These are phyloP conservation scores for Centropus unirufus DNA, from an alignment of 2,113 vertebrate genomes.

Conservation along the genomic window DNA sequence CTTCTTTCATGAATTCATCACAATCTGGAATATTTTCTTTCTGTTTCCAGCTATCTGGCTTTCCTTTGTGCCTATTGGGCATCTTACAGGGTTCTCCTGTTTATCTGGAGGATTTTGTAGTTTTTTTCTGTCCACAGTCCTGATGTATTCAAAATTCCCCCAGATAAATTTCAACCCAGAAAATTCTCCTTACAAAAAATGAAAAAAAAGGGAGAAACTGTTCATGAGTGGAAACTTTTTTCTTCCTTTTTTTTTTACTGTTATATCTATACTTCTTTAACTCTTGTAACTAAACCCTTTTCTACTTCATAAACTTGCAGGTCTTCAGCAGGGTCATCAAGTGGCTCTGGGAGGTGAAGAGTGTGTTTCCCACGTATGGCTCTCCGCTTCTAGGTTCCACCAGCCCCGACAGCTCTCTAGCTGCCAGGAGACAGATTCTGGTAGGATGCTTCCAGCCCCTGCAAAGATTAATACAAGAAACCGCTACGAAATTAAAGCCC, in stretches of 20 bases:
- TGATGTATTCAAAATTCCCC: neutral
- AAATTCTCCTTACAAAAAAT: neutral
- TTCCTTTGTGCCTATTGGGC: neutral
- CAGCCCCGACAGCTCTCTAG: neutral
- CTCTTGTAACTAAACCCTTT: neutral
- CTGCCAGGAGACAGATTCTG: neutral
- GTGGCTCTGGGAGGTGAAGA: neutral
- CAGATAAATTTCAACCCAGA: neutral
- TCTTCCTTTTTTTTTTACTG: neutral
- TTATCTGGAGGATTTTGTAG: neutral
- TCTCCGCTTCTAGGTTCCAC: neutral
- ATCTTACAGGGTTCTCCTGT: neutral
- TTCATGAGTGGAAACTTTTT: neutral
- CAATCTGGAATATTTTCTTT: neutral
- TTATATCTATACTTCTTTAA: neutral
- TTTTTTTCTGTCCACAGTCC: neutral
- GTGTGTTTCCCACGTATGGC: neutral
- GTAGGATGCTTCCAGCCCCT: neutral
- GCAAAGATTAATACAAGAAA: neutral
- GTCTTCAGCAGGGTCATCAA: neutral
- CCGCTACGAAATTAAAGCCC: neutral
- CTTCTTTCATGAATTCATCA: neutral
- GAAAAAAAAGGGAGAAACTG: neutral
- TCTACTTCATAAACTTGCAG: neutral
- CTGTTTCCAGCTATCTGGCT: neutral